Evolutionary conservation across 1,140 invertebrate species (phyloP), one percentile per base, ranked within the genome.

Genomic region (Hydropsyche tenuis): DNA sequence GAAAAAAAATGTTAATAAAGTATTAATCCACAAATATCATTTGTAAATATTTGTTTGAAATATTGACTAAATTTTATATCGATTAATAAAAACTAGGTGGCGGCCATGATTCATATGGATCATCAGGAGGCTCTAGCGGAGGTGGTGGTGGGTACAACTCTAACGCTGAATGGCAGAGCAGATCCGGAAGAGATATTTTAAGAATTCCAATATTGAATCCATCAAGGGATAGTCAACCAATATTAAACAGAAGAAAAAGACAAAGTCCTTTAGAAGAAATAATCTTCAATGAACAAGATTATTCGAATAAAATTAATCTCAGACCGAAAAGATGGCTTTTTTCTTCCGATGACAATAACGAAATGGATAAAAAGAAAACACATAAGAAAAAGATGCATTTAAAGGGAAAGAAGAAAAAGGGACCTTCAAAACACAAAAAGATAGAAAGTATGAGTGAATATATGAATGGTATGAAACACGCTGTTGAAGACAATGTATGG

Each of bases 91-190:
- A n/a, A n/a, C n/a, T n/a, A 65, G 63, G 63, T 5, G 63, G 63
- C 23, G 27, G 16, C 11, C 30, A 42, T 22, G 63, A 43, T 16
- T 65, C 56, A 9, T 60, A 60, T 60, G 56, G 30, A 43, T 23
- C 63, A 6, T 23, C 42, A 43, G 30, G 30, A n/a, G 71, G 79
- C 9, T 66, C 72, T 37, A 76, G 75, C 48, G 79, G 78, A 25
- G 64, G 72, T 73, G 78, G 80, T 65, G 78, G 82, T 46, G 84
- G 84, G 22, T 84, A 85, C 76, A 82, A 84, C 69, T 79, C 82
- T 43, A 83, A 84, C 65, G 84, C 80, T 14, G 83, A 85, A 78
- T 85, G 83, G 84, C 82, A 82, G 76, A 84, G 82, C 70, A 74
- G 84, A 77, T 81, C 82, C 0, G 82, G 83, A 18, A 73, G 81